Conservation (phyloP, 2,888 invertebrate species). For the Erannis defoliaria region DNA sequence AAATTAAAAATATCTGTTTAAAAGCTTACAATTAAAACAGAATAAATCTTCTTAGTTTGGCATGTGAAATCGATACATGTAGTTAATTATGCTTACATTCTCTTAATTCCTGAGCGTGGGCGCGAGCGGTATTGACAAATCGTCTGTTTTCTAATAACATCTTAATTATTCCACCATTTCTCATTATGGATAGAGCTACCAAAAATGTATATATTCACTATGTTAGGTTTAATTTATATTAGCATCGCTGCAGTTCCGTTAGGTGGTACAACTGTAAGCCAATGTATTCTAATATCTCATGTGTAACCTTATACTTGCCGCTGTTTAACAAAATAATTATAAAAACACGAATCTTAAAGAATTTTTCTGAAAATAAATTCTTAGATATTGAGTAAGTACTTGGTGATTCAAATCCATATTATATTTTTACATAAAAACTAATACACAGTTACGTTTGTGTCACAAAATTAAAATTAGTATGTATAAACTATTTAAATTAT, state of each 20-base stretch:
- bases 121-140: conserved; percentile 6
- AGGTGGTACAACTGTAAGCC: not conserved
- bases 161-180: conserved; percentile 9
- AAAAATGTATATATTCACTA: not conserved
- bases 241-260: not conserved
- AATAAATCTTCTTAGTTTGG: not conserved
- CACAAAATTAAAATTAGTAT: too few species aligned
- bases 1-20: not conserved
- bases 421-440: too few species aligned
- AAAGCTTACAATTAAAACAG: not conserved
- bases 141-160: conserved; percentile 6
- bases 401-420: too few species aligned
- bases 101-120: not conserved
- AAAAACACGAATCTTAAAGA: not conserved
- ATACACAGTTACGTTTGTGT: too few species aligned
- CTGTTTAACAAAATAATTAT: not conserved
- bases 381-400: too few species aligned
- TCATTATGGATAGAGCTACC: not conserved
- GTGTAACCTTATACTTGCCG: not conserved
- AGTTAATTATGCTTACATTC: conserved; percentile 1
- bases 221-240: not conserved
- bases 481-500: too few species aligned
- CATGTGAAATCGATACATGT: not conserved
- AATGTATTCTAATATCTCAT: not conserved
- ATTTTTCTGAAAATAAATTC: too few species aligned